Evolutionary conservation across 2,888 invertebrate genomes (phyloP).

Genomic region (Andricus curvator): DNA sequence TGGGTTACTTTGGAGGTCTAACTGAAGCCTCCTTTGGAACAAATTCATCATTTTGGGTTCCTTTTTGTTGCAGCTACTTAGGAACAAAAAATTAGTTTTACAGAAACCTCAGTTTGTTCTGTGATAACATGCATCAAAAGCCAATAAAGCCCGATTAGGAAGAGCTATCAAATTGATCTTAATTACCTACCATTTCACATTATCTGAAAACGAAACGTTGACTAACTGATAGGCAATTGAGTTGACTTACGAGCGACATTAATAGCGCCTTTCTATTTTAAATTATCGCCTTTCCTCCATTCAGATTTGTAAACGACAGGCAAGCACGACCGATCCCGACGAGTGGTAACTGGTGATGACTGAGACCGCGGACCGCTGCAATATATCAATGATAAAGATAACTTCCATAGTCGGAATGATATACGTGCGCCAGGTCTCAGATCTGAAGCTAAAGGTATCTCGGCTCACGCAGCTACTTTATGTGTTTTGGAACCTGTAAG

Average conservation of each 20-base stretch:
- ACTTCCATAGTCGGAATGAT: conserved; percentile 23
- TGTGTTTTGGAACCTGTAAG: conserved; percentile 32
- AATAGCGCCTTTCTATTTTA: conserved; percentile 1
- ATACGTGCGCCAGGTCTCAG: background rate
- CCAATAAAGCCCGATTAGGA: background rate
- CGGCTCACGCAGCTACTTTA: background rate
- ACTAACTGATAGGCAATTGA: background rate
- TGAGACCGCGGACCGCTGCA: background rate
- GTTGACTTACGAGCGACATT: background rate
- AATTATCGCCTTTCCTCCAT: conserved; percentile 2
- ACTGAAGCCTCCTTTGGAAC: no score
- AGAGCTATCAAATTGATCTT: background rate
- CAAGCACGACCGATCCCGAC: background rate
- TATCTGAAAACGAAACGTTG: background rate
- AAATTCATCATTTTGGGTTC: no score
- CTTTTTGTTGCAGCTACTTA: no score
- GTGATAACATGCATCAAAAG: no score
- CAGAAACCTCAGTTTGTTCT: no score
- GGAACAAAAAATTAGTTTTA: no score
- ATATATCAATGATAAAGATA: conserved; percentile 35
- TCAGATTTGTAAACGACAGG: conserved; percentile 6
- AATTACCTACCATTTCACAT: background rate
- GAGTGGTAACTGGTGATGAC: background rate
- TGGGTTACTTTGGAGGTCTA: no score
- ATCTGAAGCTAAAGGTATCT: background rate